phyloP scores from a whole-genome alignment of 2,797 vertebrate genomes.

The Macroramphosus scolopax region DNA sequence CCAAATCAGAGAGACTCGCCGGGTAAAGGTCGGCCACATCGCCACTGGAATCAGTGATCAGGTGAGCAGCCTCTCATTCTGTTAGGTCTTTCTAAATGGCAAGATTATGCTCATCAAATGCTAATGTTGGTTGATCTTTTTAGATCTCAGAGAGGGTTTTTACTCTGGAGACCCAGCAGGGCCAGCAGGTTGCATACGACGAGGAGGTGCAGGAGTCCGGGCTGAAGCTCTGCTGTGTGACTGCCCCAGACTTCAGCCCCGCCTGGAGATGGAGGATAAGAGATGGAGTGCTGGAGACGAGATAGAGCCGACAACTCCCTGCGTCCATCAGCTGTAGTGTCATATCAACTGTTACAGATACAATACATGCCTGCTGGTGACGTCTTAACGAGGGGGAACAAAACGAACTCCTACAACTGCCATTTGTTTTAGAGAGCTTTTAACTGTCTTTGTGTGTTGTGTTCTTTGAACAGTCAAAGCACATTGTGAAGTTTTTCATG shows the following conservation, averaged over 20 bases:
- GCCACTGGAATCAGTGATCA: slow-evolving; percentile 95
- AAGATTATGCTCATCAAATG: not conserved
- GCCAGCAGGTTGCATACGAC: slow-evolving; percentile 80
- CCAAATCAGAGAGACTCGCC: slow-evolving; percentile 89
- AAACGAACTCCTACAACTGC: too few species aligned
- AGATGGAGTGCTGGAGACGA: slow-evolving; percentile 84
- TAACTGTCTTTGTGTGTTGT: not conserved
- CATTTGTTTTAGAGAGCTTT: not conserved
- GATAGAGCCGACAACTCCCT: slow-evolving; percentile 37
- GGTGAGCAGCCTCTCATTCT: slow-evolving; percentile 68
- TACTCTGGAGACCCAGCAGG: slow-evolving; percentile 86
- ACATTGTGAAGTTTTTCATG: slow-evolving; percentile 8
- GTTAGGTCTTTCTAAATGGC: not conserved
- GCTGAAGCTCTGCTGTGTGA: slow-evolving; percentile 86
- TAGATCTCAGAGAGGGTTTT: slow-evolving; percentile 91
- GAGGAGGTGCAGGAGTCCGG: slow-evolving; percentile 88
- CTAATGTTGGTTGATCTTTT: slow-evolving; percentile 11
- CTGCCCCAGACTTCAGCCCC: slow-evolving; percentile 82
- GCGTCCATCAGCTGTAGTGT: not conserved
- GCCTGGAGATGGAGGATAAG: slow-evolving; percentile 90
- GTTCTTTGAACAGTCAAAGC: not conserved
- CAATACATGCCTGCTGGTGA: not conserved
- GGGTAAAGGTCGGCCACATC: slow-evolving; percentile 90
- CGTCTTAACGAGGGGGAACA: too few species aligned
- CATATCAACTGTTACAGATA: not conserved